A percentile compares a stretch with the other conserved stretches of the same genome.
These are phyloP conservation scores for Corythucha ciliata DNA, from an alignment of 2,888 invertebrate genomes.

Conservation along the genomic window DNA sequence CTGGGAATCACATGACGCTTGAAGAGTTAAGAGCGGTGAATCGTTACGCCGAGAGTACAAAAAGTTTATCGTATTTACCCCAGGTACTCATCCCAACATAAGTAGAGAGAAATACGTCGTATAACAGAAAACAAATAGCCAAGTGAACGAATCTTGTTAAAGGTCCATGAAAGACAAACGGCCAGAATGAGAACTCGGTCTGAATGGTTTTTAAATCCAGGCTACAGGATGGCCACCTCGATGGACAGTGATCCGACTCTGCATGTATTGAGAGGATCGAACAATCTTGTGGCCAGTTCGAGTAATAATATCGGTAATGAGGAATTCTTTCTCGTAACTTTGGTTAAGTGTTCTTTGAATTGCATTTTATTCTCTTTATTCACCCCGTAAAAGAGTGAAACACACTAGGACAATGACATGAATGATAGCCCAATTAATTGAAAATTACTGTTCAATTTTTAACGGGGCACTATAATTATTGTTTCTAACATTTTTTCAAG, in stretches of 20 bases:
- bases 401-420: too few species aligned
- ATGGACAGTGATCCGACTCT: constrained; percentile 44
- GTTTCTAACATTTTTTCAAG: too few species aligned
- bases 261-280: constrained; percentile 44
- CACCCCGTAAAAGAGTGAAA: too few species aligned
- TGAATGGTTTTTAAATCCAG: constrained; percentile 87
- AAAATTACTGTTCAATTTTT: too few species aligned
- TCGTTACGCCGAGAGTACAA: constrained; percentile 83
- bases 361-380: too few species aligned
- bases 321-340: too few species aligned
- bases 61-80: constrained; percentile 81
- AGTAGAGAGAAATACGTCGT: neutral
- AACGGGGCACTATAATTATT: too few species aligned
- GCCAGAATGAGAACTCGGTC: constrained; percentile 93
- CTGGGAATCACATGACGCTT: constrained; percentile 57
- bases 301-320: constrained; percentile 49
- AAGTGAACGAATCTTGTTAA: neutral
- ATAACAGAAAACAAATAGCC: neutral
- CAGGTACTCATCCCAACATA: constrained; percentile 52
- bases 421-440: too few species aligned
- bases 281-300: constrained; percentile 48
- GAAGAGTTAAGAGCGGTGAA: constrained; percentile 78
- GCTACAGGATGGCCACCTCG: constrained; percentile 41
- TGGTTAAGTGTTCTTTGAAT: too few species aligned
- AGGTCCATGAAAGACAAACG: constrained; percentile 94